Conservation (phyloP, 1,140 invertebrate species). For the Drosophila virilis region DNA sequence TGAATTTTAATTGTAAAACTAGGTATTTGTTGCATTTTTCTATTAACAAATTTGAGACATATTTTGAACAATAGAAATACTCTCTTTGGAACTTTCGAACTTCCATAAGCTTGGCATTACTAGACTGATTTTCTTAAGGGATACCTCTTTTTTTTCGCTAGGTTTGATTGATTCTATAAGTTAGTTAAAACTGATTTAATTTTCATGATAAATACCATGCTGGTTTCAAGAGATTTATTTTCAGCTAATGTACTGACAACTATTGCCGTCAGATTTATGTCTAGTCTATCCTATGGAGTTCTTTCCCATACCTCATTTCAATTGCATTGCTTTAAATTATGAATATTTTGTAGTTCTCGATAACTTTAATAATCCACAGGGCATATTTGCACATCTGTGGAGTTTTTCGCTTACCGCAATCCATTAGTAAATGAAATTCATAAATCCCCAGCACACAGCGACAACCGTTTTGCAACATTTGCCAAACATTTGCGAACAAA, state of each 20-base stretch:
- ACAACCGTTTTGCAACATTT: constrained; percentile 73
- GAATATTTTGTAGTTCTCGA: constrained; percentile 19
- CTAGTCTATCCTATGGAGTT: no score
- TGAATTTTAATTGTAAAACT: background rate
- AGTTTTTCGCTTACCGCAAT: constrained; percentile 66
- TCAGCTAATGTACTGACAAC: no score
- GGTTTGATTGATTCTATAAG: no score
- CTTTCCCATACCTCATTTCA: background rate
- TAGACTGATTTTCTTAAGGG: no score
- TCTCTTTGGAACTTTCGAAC: no score
- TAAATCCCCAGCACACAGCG: constrained; percentile 54
- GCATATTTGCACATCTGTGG: constrained; percentile 75
- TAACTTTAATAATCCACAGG: constrained; percentile 62
- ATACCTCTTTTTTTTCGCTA: no score
- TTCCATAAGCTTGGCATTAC: no score
- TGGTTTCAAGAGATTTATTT: no score
- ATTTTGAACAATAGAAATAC: no score
- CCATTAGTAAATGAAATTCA: constrained; percentile 82
- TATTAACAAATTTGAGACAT: background rate
- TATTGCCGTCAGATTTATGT: no score
- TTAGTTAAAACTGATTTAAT: no score
- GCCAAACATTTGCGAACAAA: constrained; percentile 52
- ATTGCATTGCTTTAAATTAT: constrained; percentile 1
- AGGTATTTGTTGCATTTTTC: background rate
- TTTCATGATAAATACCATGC: no score